phyloP scores from a whole-genome alignment of 2,888 invertebrate species.

The Diploptera punctata region DNA sequence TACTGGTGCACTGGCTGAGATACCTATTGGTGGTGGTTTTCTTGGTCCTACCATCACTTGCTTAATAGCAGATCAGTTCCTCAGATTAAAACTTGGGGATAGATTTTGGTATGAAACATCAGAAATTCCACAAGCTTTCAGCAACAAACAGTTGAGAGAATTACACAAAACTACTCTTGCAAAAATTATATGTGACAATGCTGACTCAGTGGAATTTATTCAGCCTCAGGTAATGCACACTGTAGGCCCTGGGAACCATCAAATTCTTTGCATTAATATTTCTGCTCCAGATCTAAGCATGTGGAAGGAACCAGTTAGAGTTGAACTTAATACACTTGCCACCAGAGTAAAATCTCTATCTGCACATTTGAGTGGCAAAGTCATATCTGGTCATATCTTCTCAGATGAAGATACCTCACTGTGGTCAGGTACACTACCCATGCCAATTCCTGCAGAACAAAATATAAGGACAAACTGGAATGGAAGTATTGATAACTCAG shows the following conservation, averaged over 20 bases:
- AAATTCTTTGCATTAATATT: conserved; percentile 68
- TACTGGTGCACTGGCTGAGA: conserved; percentile 85
- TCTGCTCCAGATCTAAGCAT: conserved; percentile 62
- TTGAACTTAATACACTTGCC: neutral
- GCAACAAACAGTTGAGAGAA: conserved; percentile 77
- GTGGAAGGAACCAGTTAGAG: conserved; percentile 58
- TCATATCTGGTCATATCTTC: conserved; percentile 12
- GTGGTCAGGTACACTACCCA: conserved; percentile 10
- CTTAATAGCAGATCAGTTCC: conserved; percentile 84
- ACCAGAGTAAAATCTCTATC: neutral
- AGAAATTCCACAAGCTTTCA: conserved; percentile 69
- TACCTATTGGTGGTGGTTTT: conserved; percentile 71
- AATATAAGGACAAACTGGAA: neutral
- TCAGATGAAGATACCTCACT: conserved; percentile 4
- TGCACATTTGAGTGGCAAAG: neutral
- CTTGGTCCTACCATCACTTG: conserved; percentile 88
- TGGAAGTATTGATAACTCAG: neutral
- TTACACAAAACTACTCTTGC: conserved; percentile 79
- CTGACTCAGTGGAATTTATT: conserved; percentile 67
- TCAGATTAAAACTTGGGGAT: conserved; percentile 80
- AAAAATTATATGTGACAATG: conserved; percentile 77
- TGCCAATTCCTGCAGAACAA: neutral
- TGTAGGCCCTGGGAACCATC: conserved; percentile 61
- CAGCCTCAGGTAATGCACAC: conserved; percentile 75
- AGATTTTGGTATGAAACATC: conserved; percentile 88